These are phyloP conservation scores for Subacronicta megacephala DNA, from an alignment of 2,888 invertebrate genomes.

Conservation along the genomic window DNA sequence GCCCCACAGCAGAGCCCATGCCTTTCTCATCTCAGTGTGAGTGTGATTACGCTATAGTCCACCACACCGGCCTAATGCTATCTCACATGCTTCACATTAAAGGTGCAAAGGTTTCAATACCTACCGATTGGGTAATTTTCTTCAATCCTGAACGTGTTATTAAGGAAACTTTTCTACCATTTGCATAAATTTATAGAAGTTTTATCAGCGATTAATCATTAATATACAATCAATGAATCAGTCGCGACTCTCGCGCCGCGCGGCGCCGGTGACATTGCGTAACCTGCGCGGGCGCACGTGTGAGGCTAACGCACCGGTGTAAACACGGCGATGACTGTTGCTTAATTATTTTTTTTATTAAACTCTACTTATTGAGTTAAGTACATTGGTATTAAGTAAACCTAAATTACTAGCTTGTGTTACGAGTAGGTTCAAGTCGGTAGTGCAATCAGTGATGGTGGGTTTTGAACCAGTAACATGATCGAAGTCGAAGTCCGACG, in stretches of 20 bases:
- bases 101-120: too few species aligned
- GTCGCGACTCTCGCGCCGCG: constrained; percentile 27
- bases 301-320: constrained; percentile 41
- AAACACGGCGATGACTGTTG: constrained; percentile 52
- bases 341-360: constrained; percentile 13
- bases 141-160: neutral
- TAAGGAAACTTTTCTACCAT: constrained; percentile 14
- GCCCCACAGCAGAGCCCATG: too few species aligned
- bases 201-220: constrained; percentile 47
- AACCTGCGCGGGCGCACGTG: constrained; percentile 54
- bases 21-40: too few species aligned
- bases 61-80: too few species aligned
- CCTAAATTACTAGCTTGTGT: too few species aligned
- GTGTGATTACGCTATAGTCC: too few species aligned
- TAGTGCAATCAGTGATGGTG: too few species aligned
- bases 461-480: too few species aligned
- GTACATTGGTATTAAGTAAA: too few species aligned
- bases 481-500: too few species aligned
- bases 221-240: constrained; percentile 56
- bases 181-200: constrained; percentile 40
- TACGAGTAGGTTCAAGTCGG: too few species aligned
- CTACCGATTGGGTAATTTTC: neutral
- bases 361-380: neutral
- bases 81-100: too few species aligned
- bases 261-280: constrained; percentile 49